phyloP scores from a whole-genome alignment of 2,797 vertebrate species.

The Vultur gryphus region DNA sequence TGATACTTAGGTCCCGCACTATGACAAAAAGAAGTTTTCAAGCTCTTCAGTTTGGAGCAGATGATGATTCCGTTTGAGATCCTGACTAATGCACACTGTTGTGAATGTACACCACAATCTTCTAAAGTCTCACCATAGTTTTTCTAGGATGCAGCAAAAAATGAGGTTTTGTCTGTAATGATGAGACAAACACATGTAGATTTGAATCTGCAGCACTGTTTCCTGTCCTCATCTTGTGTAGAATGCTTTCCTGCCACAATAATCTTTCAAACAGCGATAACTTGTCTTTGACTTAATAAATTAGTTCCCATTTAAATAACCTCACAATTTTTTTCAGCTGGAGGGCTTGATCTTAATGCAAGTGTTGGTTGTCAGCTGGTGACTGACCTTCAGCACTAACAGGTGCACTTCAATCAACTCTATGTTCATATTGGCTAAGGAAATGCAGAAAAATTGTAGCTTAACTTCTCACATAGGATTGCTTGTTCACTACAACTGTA shows the following conservation, averaged over 20 bases:
- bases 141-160: background rate
- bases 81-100: background rate
- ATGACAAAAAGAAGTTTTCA: background rate
- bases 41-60: background rate
- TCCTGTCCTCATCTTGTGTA: background rate
- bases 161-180: background rate
- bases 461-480: background rate
- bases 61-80: background rate
- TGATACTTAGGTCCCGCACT: background rate
- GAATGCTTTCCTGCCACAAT: background rate
- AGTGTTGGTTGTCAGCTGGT: background rate
- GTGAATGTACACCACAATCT: background rate
- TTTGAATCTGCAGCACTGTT: background rate
- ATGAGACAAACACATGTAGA: background rate
- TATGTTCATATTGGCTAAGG: background rate
- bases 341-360: background rate
- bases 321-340: background rate
- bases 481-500: background rate
- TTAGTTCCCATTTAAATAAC: background rate
- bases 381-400: background rate
- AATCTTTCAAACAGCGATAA: background rate
- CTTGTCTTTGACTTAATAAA: background rate
- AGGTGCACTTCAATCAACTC: background rate
- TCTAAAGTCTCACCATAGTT: background rate
- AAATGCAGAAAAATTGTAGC: background rate